Base-by-base conservation (phyloP, 2,888 invertebrate genomes). In the Agapostemon virescens region DNA sequence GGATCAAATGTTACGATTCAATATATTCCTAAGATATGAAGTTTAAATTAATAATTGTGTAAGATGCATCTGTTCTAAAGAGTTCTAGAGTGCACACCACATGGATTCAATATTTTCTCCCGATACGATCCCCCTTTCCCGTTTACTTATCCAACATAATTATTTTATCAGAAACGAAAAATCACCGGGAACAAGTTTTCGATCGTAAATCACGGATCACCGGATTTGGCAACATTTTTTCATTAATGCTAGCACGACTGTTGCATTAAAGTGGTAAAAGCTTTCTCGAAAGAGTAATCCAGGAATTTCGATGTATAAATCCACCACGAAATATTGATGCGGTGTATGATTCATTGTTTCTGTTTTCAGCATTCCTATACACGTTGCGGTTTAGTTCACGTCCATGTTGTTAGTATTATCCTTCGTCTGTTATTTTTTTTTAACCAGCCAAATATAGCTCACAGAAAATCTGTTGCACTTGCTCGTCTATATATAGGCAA, bases 291-390 rank as follows among this genome's bases (percentile, higher is more conserved):
- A 71, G n/a, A 2, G 40, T 77, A 77, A 68, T 68, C 68, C 71
- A n/a, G 6, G 61, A 45, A 63, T 77, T 71, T 68, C 63, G 30
- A 68, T 52, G 17, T 69, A 55, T 77, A 79, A 71, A 79, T 77
- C 45, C 26, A 52, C 49, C 67, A 68, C 61, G 71, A 67, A 71
- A 79, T 71, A 79, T 77, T 26, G 78, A 30, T 33, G 13, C 17
- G 2, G 13, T 6, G 17, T 55, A 30, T 68, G 70, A 77, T 70
- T 77, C 70, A 79, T 58, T n/a, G 67, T 42, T 20, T 49, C 0
- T 52, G 68, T 68, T 77, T 79, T 42, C 68, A 33, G 58, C 58
- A 33, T 61, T 61, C 30, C 58, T 61, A 61, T 67, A 23, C 33
- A 33, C 23, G 38, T 23, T 40, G 23, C 15, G 40, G 58, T 70